Evolutionary conservation across 2,888 invertebrate species (phyloP).

Genomic region (Gortyna flavago): DNA sequence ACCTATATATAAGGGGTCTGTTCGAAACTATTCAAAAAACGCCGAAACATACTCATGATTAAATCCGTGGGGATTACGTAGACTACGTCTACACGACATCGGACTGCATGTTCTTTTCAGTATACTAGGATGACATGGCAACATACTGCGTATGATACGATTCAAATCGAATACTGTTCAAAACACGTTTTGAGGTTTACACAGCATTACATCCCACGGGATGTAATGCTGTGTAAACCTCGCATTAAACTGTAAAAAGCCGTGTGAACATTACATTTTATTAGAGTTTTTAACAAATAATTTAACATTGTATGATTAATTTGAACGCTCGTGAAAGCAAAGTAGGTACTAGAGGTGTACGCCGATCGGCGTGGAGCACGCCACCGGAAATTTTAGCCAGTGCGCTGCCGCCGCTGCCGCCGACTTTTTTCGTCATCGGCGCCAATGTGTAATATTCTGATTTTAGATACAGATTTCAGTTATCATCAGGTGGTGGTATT

Average conservation of each 20-base stretch:
- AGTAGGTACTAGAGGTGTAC: background rate
- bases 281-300: background rate
- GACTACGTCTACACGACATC: background rate
- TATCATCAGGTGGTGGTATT: too few species aligned
- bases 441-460: too few species aligned
- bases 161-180: background rate
- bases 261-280: background rate
- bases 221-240: background rate
- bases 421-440: too few species aligned
- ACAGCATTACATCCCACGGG: too few species aligned
- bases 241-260: background rate
- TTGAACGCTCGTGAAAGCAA: background rate
- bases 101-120: background rate
- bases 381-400: background rate
- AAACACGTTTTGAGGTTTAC: too few species aligned
- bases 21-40: background rate
- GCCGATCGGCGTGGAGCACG: too few species aligned
- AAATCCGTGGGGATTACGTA: background rate
- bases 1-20: background rate
- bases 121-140: background rate
- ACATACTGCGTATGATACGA: background rate
- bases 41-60: background rate
- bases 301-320: too few species aligned
- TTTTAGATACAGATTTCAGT: too few species aligned
- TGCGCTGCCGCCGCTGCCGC: background rate